Conservation (phyloP, 2,888 invertebrate species). For the Furcula furcula region DNA sequence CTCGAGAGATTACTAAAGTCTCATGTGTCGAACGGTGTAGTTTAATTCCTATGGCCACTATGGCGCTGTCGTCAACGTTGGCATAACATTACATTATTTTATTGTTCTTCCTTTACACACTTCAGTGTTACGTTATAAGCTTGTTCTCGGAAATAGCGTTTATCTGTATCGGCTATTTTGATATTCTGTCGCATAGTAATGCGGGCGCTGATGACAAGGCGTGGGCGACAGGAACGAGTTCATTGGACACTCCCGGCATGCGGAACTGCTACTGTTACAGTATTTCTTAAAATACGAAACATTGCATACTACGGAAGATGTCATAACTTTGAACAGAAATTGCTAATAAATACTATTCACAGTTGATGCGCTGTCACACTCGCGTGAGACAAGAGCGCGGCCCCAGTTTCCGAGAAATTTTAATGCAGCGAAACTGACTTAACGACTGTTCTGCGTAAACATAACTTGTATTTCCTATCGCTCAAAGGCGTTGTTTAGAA, state of each 20-base stretch:
- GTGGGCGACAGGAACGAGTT: constrained; percentile 63
- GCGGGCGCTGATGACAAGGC: constrained; percentile 37
- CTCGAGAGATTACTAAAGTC: too few species aligned
- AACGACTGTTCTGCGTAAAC: constrained; percentile 43
- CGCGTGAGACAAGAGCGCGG: constrained; percentile 9
- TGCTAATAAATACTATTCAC: constrained; percentile 5
- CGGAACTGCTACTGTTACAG: constrained; percentile 52
- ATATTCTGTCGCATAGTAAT: constrained; percentile 46
- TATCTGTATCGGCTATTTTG: constrained; percentile 31
- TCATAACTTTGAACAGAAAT: background rate
- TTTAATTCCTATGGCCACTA: too few species aligned
- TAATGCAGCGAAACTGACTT: constrained; percentile 27
- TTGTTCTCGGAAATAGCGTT: constrained; percentile 28
- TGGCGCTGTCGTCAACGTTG: too few species aligned
- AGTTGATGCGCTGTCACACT: background rate
- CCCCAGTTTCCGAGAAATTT: constrained; percentile 20
- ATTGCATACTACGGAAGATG: background rate
- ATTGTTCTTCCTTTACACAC: background rate
- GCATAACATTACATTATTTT: background rate
- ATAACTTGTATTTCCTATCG: constrained; percentile 21
- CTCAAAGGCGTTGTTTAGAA: background rate
- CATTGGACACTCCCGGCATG: constrained; percentile 68
- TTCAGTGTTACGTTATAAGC: constrained; percentile 1
- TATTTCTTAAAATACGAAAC: constrained; percentile 4
- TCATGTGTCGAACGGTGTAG: too few species aligned